These are phyloP conservation scores for Chaetoderma sp. DNA, from an alignment of 2,888 invertebrate genomes.

Conservation along the genomic window DNA sequence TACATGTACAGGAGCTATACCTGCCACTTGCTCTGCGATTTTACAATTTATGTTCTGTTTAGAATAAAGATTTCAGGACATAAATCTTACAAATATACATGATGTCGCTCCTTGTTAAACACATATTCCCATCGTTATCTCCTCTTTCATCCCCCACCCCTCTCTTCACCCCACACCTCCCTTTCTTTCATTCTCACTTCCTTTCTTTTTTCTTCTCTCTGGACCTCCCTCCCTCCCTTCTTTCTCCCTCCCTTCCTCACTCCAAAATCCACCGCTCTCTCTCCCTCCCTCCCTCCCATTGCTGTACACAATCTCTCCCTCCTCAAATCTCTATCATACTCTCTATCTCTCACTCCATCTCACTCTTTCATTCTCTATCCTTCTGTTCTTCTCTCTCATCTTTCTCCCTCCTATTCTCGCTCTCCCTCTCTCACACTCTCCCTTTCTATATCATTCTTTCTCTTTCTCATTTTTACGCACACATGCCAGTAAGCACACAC, in stretches of 20 bases:
- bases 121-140: too few relatives aligned
- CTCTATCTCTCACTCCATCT: neutral
- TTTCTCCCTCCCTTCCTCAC: neutral
- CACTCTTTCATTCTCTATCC: neutral
- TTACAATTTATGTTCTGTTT: too few relatives aligned
- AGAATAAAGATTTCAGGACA: too few relatives aligned
- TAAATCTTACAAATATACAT: too few relatives aligned
- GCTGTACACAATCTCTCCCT: too few relatives aligned
- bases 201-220: neutral
- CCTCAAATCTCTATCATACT: constrained; percentile 9
- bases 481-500: neutral
- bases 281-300: neutral
- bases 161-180: neutral
- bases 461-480: too few relatives aligned
- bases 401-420: neutral
- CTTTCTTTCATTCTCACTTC: too few relatives aligned
- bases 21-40: too few relatives aligned
- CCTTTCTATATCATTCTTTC: neutral
- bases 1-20: too few relatives aligned
- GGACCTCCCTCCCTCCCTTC: neutral
- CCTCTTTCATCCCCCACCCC: neutral
- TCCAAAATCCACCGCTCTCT: neutral
- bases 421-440: neutral
- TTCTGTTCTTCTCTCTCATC: neutral
- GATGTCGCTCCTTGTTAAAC: too few relatives aligned